Evolutionary conservation across 2,797 vertebrate genomes (phyloP).

Genomic region (Capromys pilorides): DNA sequence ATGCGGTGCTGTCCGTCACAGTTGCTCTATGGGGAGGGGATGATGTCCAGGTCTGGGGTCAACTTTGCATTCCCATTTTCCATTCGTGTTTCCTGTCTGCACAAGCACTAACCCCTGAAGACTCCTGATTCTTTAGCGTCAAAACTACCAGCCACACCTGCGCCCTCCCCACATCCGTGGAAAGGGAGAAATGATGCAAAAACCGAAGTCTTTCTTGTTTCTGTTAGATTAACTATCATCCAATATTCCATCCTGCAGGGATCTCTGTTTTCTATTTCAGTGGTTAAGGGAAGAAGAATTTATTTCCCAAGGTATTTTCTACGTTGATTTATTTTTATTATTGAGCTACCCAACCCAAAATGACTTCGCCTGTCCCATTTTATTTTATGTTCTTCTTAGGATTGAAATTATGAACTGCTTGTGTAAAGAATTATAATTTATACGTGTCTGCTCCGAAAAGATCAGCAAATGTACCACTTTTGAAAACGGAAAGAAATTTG

Average conservation of each 20-base stretch:
- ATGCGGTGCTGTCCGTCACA: background rate
- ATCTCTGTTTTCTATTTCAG: background rate
- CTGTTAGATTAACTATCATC: background rate
- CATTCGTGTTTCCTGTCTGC: background rate
- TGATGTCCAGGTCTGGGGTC: background rate
- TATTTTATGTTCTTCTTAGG: background rate
- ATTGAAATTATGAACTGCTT: constrained; percentile 24
- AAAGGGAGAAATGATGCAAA: background rate
- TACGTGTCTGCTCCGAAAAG: constrained; percentile 17
- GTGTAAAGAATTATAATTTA: background rate
- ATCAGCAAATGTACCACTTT: background rate
- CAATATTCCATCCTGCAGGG: background rate
- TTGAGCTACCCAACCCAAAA: background rate
- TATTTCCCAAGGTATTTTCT: constrained; percentile 13
- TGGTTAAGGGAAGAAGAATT: background rate
- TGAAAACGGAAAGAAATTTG: constrained; percentile 53
- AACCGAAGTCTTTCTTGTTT: background rate
- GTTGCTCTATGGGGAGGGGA: background rate
- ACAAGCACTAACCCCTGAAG: background rate
- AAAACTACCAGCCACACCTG: background rate
- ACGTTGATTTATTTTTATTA: constrained; percentile 14
- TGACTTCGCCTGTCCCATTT: background rate
- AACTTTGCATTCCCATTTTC: background rate
- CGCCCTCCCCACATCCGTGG: background rate
- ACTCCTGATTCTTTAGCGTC: background rate